A percentile compares a stretch with the other conserved stretches of the same genome.
These are phyloP conservation scores for Todiramphus chloris DNA, from an alignment of 2,113 vertebrate species.

Conservation along the genomic window DNA sequence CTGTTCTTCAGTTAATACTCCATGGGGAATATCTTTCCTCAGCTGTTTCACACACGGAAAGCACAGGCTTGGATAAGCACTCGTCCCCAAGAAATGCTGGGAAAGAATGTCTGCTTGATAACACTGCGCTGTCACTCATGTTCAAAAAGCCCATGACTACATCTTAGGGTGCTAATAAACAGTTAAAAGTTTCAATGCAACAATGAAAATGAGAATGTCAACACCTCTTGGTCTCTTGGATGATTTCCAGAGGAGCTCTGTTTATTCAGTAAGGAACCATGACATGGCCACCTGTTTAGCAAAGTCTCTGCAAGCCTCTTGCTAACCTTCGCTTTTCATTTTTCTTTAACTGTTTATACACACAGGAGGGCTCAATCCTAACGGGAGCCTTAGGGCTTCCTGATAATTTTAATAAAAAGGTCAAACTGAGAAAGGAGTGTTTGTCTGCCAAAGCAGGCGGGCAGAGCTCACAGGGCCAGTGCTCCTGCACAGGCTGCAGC, in stretches of 20 bases:
- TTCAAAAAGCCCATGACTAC: accelerated
- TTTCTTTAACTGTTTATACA: neutral
- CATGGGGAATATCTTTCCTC: neutral
- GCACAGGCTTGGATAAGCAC: neutral
- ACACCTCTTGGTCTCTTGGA: slow-evolving; percentile 18
- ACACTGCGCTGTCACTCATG: neutral
- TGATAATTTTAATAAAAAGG: slow-evolving; percentile 20
- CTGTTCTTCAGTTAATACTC: neutral
- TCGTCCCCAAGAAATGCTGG: accelerated
- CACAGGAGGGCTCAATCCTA: neutral
- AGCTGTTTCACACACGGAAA: accelerated
- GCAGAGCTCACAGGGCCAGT: neutral
- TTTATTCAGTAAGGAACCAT: slow-evolving; percentile 25
- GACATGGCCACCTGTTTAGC: slow-evolving; percentile 5
- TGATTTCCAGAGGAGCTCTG: neutral
- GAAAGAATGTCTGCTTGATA: neutral
- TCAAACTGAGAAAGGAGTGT: neutral
- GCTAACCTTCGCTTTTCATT: slow-evolving; percentile 20
- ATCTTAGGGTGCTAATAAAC: neutral
- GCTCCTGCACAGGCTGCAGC: neutral
- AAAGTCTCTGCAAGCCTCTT: neutral
- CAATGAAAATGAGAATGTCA: slow-evolving; percentile 21
- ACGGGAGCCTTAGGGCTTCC: neutral
- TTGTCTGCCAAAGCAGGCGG: neutral
- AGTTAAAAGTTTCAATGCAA: slow-evolving; percentile 21